These are phyloP conservation scores for Polymixis flavicincta DNA, from an alignment of 2,888 invertebrate species.

Conservation along the genomic window DNA sequence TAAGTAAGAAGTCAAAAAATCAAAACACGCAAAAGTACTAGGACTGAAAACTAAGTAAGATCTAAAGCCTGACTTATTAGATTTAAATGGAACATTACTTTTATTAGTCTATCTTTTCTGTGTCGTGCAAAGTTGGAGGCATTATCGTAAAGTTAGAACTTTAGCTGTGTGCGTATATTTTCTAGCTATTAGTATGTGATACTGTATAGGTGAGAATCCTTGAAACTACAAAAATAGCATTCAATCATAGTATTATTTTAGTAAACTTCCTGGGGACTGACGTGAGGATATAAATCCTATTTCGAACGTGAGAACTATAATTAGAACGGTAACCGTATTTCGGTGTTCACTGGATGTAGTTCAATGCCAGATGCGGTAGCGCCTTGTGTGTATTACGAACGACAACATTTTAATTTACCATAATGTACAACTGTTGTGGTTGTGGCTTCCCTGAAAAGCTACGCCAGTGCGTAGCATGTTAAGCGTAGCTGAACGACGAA, in stretches of 20 bases:
- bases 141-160: slow-evolving; percentile 29
- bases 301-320: slow-evolving; percentile 30
- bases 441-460: slow-evolving; percentile 7
- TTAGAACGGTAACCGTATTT: slow-evolving; percentile 45
- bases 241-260: slow-evolving; percentile 15
- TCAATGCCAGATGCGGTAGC: slow-evolving; percentile 49
- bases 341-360: slow-evolving; percentile 37
- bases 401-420: slow-evolving; percentile 24
- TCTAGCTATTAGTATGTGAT: not conserved
- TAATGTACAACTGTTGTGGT: slow-evolving; percentile 22
- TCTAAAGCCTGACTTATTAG: not conserved
- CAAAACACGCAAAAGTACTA: not conserved
- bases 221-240: slow-evolving; percentile 15
- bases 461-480: slow-evolving; percentile 8
- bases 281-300: slow-evolving; percentile 34
- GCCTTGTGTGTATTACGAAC: slow-evolving; percentile 19
- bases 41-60: not conserved
- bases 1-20: not conserved
- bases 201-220: not conserved
- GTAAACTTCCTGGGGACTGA: slow-evolving; percentile 18
- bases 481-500: not conserved
- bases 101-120: slow-evolving; percentile 17
- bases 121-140: slow-evolving; percentile 11
- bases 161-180: not conserved
- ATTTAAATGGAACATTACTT: slow-evolving; percentile 20